A percentile compares a stretch with the other conserved stretches of the same genome.
Evolutionary conservation across 2,797 vertebrate genomes (phyloP).

Genomic region (Phataginus tricuspis): DNA sequence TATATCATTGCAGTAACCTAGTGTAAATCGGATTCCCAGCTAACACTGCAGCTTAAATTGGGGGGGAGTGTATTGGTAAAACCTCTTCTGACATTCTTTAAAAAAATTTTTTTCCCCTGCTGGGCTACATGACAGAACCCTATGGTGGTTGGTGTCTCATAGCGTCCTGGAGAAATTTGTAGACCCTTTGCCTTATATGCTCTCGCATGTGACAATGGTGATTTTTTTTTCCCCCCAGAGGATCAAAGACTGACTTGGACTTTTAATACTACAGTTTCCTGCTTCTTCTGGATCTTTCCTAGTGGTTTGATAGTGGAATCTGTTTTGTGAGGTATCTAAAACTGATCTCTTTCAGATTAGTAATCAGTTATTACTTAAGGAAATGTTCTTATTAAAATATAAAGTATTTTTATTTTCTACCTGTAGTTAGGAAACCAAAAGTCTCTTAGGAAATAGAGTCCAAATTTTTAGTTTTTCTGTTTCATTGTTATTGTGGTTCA

Average conservation of each 20-base stretch:
- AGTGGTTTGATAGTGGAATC: background rate
- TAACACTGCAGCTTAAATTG: slow-evolving; percentile 29
- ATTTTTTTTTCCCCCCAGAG: background rate
- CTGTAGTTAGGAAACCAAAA: background rate
- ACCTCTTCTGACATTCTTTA: background rate
- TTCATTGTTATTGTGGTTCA: slow-evolving; percentile 18
- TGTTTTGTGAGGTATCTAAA: background rate
- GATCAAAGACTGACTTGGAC: background rate
- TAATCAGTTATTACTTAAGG: background rate
- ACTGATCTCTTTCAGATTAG: background rate
- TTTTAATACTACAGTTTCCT: background rate
- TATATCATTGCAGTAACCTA: slow-evolving; percentile 1
- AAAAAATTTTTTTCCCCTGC: background rate
- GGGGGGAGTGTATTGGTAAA: slow-evolving; percentile 13
- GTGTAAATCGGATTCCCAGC: background rate
- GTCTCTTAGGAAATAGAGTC: background rate
- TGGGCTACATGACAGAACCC: background rate
- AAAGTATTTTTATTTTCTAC: slow-evolving; percentile 30
- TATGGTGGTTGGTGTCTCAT: background rate
- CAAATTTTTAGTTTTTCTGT: slow-evolving; percentile 14
- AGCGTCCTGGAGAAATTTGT: background rate
- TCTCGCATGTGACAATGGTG: background rate
- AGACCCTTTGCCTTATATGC: background rate
- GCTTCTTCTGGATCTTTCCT: background rate
- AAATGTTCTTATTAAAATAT: background rate